Evolutionary conservation across 2,113 vertebrate species (phyloP).

Genomic region (Girardinichthys multiradiatus): DNA sequence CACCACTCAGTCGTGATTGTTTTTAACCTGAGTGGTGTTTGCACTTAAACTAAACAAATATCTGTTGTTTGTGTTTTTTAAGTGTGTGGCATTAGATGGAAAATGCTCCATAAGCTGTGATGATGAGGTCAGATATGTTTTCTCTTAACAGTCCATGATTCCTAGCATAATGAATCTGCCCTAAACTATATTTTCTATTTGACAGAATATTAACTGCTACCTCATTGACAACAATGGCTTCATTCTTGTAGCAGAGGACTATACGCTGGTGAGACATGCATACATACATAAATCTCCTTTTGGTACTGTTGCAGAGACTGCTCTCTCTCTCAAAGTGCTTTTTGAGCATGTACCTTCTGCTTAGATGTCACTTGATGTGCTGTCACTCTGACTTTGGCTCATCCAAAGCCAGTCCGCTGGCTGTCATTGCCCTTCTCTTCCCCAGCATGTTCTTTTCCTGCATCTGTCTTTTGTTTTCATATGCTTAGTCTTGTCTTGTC

Average conservation of each 20-base stretch:
- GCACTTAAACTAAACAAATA: not conserved
- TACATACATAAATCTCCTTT: not conserved
- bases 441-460: constrained; percentile 66
- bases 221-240: constrained; percentile 99
- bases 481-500: not conserved
- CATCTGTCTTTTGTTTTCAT: constrained; percentile 43
- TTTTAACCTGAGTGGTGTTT: not conserved
- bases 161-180: not conserved
- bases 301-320: not conserved
- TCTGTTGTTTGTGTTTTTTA: not conserved
- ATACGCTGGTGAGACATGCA: constrained; percentile 83
- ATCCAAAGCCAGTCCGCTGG: constrained; percentile 54
- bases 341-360: constrained; percentile 33
- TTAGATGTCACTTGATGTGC: constrained; percentile 62
- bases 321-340: constrained; percentile 26
- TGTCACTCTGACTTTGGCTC: constrained; percentile 63
- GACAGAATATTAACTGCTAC: constrained; percentile 95
- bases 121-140: constrained; percentile 85
- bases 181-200: constrained; percentile 4
- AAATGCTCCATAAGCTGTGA: constrained; percentile 97
- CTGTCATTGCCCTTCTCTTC: constrained; percentile 67
- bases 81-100: constrained; percentile 95
- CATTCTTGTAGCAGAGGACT: constrained; percentile 95
- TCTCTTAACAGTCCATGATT: not conserved
- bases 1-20: not conserved